Conservation (phyloP, 2,797 vertebrate species). For the Neopelma chrysocephalum region DNA sequence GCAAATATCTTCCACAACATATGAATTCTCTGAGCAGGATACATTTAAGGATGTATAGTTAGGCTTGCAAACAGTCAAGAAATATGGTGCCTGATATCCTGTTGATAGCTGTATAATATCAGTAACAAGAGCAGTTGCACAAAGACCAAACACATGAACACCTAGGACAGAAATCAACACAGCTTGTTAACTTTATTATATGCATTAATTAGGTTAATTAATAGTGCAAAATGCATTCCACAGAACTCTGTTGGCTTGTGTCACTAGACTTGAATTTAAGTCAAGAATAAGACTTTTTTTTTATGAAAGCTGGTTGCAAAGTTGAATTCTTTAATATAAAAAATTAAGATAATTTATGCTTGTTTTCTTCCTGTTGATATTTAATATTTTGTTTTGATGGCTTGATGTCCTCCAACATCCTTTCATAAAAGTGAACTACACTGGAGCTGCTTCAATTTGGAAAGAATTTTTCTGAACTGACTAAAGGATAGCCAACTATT, state of each 20-base stretch:
- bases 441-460: not conserved
- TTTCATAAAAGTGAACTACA: not conserved
- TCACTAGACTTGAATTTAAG: not conserved
- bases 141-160: constrained; percentile 94
- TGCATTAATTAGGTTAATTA: not conserved
- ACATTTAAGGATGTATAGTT: constrained; percentile 93
- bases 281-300: not conserved
- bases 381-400: not conserved
- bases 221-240: not conserved
- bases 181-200: constrained; percentile 10
- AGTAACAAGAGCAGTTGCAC: constrained; percentile 95
- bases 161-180: constrained; percentile 75
- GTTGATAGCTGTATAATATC: constrained; percentile 96
- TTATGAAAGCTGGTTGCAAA: not conserved
- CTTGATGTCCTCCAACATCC: not conserved
- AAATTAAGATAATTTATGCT: not conserved
- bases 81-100: constrained; percentile 94
- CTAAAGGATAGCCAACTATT: not conserved
- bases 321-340: not conserved
- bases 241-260: not conserved
- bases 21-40: constrained; percentile 93
- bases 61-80: constrained; percentile 97
- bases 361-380: not conserved
- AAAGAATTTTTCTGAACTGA: not conserved
- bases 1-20: constrained; percentile 94